Percentiles rank a stretch among this genome's conserved stretches.
Conservation (phyloP, 2,888 invertebrate genomes). For the Tachina lurida region DNA sequence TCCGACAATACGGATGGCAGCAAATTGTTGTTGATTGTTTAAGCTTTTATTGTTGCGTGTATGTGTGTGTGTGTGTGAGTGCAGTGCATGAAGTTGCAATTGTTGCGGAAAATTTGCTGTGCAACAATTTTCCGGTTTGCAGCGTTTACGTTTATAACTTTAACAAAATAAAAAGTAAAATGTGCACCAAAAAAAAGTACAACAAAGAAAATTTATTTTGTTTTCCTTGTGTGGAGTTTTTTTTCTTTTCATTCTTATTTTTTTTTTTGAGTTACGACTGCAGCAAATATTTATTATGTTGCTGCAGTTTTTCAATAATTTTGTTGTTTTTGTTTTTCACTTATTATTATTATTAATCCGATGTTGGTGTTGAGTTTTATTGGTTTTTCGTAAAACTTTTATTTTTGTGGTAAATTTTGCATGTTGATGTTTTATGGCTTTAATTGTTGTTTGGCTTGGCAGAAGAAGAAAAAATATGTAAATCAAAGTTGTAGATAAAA, state of each 20-base stretch:
- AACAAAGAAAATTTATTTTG: conserved; percentile 48
- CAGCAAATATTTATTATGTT: conserved; percentile 45
- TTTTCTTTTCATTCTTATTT: background rate
- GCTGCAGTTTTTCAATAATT: conserved; percentile 49
- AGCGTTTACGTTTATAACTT: conserved; percentile 52
- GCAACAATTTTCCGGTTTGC: conserved; percentile 73
- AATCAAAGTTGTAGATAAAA: background rate
- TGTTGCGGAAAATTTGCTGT: conserved; percentile 72
- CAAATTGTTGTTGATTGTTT: conserved; percentile 52
- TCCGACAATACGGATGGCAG: conserved; percentile 13
- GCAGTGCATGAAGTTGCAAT: conserved; percentile 51
- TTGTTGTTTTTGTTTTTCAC: conserved; percentile 28
- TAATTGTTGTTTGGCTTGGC: conserved; percentile 60
- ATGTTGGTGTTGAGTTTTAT: conserved; percentile 51
- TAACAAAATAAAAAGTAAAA: conserved; percentile 44
- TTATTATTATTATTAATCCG: conserved; percentile 22
- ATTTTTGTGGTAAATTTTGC: conserved; percentile 62
- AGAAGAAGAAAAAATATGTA: background rate
- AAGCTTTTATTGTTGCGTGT: conserved; percentile 10
- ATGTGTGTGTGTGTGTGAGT: conserved; percentile 3
- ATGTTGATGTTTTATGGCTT: conserved; percentile 66
- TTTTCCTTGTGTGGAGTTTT: conserved; percentile 48
- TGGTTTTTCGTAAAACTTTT: conserved; percentile 54
- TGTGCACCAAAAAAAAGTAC: conserved; percentile 3
- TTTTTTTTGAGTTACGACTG: conserved; percentile 15